Conservation (phyloP, 2,113 vertebrate species). For the Trachemys scripta region DNA sequence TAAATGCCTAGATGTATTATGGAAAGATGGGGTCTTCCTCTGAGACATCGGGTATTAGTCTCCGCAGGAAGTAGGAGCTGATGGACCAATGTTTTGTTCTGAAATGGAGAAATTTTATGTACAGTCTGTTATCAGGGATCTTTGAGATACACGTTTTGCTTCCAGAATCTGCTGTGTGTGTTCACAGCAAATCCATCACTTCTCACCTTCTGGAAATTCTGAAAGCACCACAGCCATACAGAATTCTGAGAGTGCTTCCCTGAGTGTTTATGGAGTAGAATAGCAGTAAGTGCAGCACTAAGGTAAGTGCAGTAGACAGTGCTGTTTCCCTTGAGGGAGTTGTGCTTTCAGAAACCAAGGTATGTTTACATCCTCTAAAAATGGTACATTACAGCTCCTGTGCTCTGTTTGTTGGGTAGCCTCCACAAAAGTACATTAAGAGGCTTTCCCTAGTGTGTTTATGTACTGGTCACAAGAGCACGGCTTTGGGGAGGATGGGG, state of each 20-base stretch:
- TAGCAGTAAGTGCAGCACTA: background rate
- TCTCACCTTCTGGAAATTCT: background rate
- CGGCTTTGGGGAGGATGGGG: background rate
- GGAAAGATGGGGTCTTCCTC: background rate
- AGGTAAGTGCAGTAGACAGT: background rate
- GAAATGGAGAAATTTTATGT: background rate
- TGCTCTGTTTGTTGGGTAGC: background rate
- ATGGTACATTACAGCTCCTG: background rate
- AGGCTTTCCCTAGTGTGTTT: background rate
- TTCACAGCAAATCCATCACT: background rate
- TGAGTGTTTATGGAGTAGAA: rapidly evolving
- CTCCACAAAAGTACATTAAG: background rate
- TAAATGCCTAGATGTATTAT: background rate
- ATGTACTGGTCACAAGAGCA: background rate
- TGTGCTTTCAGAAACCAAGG: background rate
- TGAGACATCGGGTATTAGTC: background rate
- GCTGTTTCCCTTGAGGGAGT: background rate
- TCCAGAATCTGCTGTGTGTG: background rate
- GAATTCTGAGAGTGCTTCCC: background rate
- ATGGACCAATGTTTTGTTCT: background rate
- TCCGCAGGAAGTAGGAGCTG: background rate
- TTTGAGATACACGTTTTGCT: background rate
- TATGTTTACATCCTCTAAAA: background rate
- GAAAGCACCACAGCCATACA: background rate
- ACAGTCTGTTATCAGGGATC: background rate